phyloP scores from a whole-genome alignment of 1,140 invertebrate genomes.

The Hormaphis cornu region DNA sequence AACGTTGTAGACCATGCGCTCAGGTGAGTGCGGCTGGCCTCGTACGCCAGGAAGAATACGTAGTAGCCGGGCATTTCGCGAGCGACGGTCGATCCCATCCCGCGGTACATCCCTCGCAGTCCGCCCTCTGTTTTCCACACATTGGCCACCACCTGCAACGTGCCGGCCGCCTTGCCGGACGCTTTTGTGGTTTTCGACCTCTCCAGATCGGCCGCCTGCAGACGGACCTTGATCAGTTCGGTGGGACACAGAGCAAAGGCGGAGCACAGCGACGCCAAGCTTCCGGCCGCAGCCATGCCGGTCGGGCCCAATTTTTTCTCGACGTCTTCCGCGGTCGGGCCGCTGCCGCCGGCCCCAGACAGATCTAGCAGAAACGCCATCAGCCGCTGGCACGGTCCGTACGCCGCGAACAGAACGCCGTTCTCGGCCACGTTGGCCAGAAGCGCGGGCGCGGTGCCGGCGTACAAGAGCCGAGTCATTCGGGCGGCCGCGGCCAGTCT shows the following conservation, averaged over 20 bases:
- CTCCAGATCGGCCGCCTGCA: constrained; percentile 52
- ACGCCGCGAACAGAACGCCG: constrained; percentile 92
- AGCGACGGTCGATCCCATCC: constrained; percentile 81
- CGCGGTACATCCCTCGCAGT: constrained; percentile 75
- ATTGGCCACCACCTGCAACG: constrained; percentile 50
- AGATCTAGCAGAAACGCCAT: constrained; percentile 44
- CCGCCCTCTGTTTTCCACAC: constrained; percentile 74
- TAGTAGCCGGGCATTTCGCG: constrained; percentile 99
- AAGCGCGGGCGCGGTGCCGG: constrained; percentile 85
- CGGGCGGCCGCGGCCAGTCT: constrained; percentile 43
- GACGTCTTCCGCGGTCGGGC: constrained; percentile 42
- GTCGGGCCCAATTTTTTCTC: constrained; percentile 61
- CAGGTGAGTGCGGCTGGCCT: constrained; percentile 62
- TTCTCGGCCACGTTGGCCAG: constrained; percentile 96
- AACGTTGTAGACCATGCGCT: constrained; percentile 49
- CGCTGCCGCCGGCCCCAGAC: constrained; percentile 38
- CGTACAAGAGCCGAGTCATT: constrained; percentile 73
- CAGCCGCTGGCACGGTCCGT: constrained; percentile 89
- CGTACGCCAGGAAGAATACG: constrained; percentile 96
- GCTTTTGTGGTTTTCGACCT: background rate
- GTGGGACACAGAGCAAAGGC: constrained; percentile 93
- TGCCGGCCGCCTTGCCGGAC: background rate
- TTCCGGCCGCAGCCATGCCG: constrained; percentile 85
- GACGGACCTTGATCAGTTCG: constrained; percentile 92
- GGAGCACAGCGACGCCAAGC: constrained; percentile 92